Evolutionary conservation across 1,140 invertebrate genomes (phyloP).

Genomic region (Drosophila nikananu): DNA sequence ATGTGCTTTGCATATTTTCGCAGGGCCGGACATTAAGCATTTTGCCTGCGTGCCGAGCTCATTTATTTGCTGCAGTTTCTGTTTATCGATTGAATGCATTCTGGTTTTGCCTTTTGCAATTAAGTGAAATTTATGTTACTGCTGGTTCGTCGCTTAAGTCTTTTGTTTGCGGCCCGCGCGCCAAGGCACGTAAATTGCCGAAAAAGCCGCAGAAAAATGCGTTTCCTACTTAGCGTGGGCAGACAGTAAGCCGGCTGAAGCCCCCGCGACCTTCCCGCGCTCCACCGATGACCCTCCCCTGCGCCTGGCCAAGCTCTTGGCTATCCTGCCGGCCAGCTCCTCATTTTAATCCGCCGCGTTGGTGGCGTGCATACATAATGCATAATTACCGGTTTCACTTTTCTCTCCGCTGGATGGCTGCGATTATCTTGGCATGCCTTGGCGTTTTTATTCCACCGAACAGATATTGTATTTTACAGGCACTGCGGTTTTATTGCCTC

Average conservation of each 20-base stretch:
- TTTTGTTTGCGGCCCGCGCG: conserved; percentile 75
- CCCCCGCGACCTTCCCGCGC: background rate
- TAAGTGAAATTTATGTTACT: conserved; percentile 83
- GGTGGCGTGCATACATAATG: conserved; percentile 83
- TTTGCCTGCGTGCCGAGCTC: conserved; percentile 76
- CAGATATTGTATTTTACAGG: conserved; percentile 53
- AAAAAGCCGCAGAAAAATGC: conserved; percentile 52
- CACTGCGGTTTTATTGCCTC: conserved; percentile 74
- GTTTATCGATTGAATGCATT: conserved; percentile 82
- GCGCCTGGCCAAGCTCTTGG: conserved; percentile 24
- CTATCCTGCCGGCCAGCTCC: conserved; percentile 64
- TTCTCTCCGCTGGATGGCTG: conserved; percentile 46
- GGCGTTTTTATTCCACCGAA: conserved; percentile 61
- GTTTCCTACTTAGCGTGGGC: conserved; percentile 80
- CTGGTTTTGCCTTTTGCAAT: conserved; percentile 69
- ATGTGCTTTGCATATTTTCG: conserved; percentile 79
- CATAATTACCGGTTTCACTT: conserved; percentile 84
- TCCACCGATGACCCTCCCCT: background rate
- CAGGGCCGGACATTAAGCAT: conserved; percentile 64
- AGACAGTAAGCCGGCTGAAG: conserved; percentile 41
- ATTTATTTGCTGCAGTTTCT: conserved; percentile 69
- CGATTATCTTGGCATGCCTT: conserved; percentile 81
- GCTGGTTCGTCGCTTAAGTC: conserved; percentile 80
- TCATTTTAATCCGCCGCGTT: conserved; percentile 79
- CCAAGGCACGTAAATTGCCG: conserved; percentile 77